Conservation (phyloP, 2,113 vertebrate species). For the Eulemur macaco region DNA sequence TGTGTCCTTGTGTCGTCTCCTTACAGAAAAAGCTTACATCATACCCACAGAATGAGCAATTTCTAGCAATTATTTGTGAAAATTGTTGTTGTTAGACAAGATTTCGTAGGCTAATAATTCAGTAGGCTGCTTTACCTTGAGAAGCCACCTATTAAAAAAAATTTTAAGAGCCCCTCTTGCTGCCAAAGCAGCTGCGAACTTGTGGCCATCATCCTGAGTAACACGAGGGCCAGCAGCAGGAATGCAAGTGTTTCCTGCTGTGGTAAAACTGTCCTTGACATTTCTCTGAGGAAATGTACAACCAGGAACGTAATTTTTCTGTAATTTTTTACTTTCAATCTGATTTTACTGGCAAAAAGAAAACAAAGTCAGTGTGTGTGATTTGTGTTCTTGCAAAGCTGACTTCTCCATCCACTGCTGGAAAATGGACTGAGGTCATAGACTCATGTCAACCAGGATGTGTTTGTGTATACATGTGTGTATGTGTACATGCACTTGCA, state of each 20-base stretch:
- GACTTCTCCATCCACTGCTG: neutral
- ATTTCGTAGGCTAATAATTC: neutral
- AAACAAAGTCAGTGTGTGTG: neutral
- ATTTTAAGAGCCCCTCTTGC: rapidly evolving
- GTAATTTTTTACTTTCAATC: neutral
- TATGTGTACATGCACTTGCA: rapidly evolving
- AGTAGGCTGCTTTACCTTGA: neutral
- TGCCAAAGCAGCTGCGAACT: rapidly evolving
- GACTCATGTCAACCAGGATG: neutral
- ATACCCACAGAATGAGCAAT: neutral
- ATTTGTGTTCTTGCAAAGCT: neutral
- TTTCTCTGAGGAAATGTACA: neutral
- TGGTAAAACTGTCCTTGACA: neutral
- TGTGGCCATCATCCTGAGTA: neutral
- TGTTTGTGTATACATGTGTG: neutral
- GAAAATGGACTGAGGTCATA: neutral
- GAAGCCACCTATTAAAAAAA: neutral
- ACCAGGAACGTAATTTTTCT: neutral
- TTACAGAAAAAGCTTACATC: neutral
- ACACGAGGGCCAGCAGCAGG: rapidly evolving
- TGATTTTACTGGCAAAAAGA: neutral
- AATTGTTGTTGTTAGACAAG: neutral
- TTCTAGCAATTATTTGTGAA: neutral
- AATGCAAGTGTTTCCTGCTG: rapidly evolving
- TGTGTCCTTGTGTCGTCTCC: rapidly evolving